Base-by-base conservation (phyloP, 2,888 invertebrate genomes). In the Rotaria socialis region DNA sequence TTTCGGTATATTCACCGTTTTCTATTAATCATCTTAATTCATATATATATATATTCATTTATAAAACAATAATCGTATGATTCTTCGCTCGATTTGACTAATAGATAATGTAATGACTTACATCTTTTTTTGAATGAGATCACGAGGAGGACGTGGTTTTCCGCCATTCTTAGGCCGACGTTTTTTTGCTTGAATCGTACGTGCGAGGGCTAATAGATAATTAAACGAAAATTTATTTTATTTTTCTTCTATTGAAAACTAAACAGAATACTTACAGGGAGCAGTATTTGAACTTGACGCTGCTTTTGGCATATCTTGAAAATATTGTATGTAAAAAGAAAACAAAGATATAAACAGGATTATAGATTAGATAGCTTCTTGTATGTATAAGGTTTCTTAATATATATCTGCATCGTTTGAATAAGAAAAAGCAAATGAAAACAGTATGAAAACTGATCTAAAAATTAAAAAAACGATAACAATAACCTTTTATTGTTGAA, bases 91-190 rank as follows among this genome's bases (percentile, higher is more conserved):
- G 19, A 1, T 55, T 55, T 55, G 2, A 22, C 19, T 55, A 55
- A 55, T 55, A 19, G 16, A 55, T 14, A 14, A 50, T 50, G 35
- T 35, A 35, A 35, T 35, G 6, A 43, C 80, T 80, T 80, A 80
- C 80, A 80, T 43, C 47, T 80, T 80, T 80, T 80, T 80, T n/a
- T 80, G 80, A 80, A 80, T 80, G 7, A 80, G 19, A 80, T 80
- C 80, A 80, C 80, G 80, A 24, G 80, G 80, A 3, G 80, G 80
- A 47, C 80, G 80, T 11, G 80, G 80, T 80, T 80, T 80, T 10
- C 80, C 80, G 0, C 24, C 47, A 43, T 80, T 80, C 24, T 43
- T 47, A 14, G 47, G 7, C n/a, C 80, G 80, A 67, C 67, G 67
- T 80, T 80, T 80, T 47, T 80, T 80, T 14, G 80, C 80, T 47